Percentiles rank a stretch among this genome's conserved stretches.
Conservation (phyloP, 2,797 vertebrate species). For the Hydrolagus colliei region DNA sequence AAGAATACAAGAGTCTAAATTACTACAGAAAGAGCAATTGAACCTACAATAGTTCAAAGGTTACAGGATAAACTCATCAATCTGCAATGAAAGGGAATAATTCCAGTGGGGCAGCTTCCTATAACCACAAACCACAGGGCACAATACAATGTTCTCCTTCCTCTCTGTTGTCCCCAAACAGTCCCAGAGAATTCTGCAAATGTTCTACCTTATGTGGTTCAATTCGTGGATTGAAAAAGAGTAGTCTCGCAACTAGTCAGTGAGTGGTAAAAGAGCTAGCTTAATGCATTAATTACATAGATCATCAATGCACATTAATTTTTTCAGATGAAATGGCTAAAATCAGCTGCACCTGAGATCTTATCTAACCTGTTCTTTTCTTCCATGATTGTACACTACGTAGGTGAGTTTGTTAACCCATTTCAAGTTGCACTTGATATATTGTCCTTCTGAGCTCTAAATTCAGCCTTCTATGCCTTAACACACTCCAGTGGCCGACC, state of each 20-base stretch:
- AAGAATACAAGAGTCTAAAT: slow-evolving; percentile 32
- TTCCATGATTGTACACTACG: not conserved
- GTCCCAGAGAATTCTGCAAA: not conserved
- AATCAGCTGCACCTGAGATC: not conserved
- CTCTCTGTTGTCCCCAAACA: not conserved
- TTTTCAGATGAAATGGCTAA: not conserved
- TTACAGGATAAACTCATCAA: not conserved
- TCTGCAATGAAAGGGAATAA: not conserved
- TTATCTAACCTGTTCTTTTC: not conserved
- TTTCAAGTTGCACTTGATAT: not conserved
- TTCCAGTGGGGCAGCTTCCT: not conserved
- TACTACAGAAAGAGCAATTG: slow-evolving; percentile 34
- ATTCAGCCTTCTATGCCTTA: too few relatives aligned
- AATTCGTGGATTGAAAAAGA: not conserved
- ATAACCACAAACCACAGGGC: not conserved
- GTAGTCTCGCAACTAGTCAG: not conserved
- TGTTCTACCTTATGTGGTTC: not conserved
- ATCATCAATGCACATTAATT: not conserved
- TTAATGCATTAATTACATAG: not conserved
- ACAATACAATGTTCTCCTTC: not conserved
- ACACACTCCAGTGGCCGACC: too few relatives aligned
- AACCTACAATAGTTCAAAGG: not conserved
- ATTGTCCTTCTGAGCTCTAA: too few relatives aligned
- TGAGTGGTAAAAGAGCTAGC: not conserved
- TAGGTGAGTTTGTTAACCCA: not conserved